Evolutionary conservation across 1,140 invertebrate genomes (phyloP).

Genomic region (Helicoverpa zea): DNA sequence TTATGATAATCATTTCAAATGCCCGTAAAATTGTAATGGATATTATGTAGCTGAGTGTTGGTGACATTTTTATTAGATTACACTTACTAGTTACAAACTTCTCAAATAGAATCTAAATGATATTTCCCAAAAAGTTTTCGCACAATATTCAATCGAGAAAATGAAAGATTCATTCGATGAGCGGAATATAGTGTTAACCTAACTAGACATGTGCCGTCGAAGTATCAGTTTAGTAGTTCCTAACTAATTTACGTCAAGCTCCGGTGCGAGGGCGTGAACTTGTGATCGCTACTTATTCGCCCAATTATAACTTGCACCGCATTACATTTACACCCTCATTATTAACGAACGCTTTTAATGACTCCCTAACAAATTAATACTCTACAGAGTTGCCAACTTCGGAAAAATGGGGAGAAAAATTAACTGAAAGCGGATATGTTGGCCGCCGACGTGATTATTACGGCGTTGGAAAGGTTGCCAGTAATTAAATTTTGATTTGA

Average conservation of each 20-base stretch:
- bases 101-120: not conserved
- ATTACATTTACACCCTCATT: conserved; percentile 51
- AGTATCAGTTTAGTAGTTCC: conserved; percentile 62
- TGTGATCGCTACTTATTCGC: conserved; percentile 61
- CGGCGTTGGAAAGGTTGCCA: not conserved
- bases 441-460: conserved; percentile 2
- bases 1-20: conserved; percentile 5
- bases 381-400: conserved; percentile 3
- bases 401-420: conserved; percentile 18
- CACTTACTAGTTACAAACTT: not conserved
- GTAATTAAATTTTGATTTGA: conserved; percentile 5
- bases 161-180: conserved; percentile 32
- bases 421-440: conserved; percentile 31
- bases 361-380: conserved; percentile 42
- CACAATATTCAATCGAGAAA: not conserved
- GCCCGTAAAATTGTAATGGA: conserved; percentile 5
- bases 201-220: conserved; percentile 57
- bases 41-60: conserved; percentile 1
- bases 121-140: not conserved
- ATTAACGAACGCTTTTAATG: conserved; percentile 44
- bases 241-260: conserved; percentile 63
- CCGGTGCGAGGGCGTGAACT: conserved; percentile 48
- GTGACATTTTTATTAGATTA: conserved; percentile 23
- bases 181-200: conserved; percentile 50
- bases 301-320: conserved; percentile 62